Base-by-base conservation (phyloP, 2,113 vertebrate species). In the Rhynchopsitta pachyrhyncha region DNA sequence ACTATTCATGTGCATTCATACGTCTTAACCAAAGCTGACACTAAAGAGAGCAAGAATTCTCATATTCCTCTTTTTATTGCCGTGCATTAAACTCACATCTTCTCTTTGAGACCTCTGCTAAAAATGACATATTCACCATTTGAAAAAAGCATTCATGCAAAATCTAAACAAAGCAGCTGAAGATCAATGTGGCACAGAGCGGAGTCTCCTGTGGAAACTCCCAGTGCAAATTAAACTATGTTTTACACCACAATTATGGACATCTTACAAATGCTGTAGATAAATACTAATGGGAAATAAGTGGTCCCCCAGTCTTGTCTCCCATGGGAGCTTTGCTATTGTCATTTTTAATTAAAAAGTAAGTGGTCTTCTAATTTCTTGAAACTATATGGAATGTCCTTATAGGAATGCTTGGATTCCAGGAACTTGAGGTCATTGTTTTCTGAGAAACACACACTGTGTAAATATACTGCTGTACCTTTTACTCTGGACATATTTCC, bases 1-100 rank as follows among this genome's bases (percentile, higher is more conserved):
- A 86, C 92, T 94, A 91, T 96, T 96, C 95, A 92, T 96, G 92
- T 96, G 95, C 92, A 94, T 95, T 94, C 96, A 90, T 84, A 96
- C 5, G 22, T 93, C 93, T 95, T 96, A 96, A 96, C 62, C 88
- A 90, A 93, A 97, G 92, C 95, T 96, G 95, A 96, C 96, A 96
- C 93, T 93, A 86, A 96, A 96, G 93, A 95, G 88, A 94, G 66
- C 44, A 90, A 96, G 95, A 95, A 95, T 92, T 79, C 95, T 95
- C 80, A 89, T 96, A 92, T 96, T 96, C 93, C 70, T 92, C 88
- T 87, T 95, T 93, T 96, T 96, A 96, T 93, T 85, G 91, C 92
- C 0, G 0, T 67, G 86, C 70, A 89, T 91, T 89, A 95, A 88
- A 75, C 83, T 84, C 95, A 46, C 31, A 86, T 95, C 76, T 90